These are phyloP conservation scores for Hanleya hanleyi DNA, from an alignment of 2,888 invertebrate species.

Conservation along the genomic window DNA sequence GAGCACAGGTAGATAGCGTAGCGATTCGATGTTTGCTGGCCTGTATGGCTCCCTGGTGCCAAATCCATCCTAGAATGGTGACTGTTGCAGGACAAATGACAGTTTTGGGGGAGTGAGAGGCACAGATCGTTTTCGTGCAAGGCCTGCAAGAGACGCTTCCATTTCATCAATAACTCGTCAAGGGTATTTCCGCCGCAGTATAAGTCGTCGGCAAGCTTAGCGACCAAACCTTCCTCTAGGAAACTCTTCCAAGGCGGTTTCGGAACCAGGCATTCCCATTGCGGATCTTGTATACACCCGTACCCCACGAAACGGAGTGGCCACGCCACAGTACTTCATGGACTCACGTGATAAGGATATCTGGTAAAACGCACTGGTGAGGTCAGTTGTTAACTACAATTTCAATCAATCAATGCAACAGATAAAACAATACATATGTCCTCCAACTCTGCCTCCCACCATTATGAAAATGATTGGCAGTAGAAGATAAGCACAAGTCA, in stretches of 20 bases:
- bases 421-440: too few species aligned
- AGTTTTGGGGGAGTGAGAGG: constrained; percentile 31
- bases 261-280: constrained; percentile 51
- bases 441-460: too few species aligned
- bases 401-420: too few species aligned
- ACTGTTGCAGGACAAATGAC: constrained; percentile 12
- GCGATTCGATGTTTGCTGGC: constrained; percentile 34
- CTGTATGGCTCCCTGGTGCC: constrained; percentile 27
- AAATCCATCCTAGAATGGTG: constrained; percentile 35
- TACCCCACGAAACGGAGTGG: constrained; percentile 42
- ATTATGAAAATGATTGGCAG: too few species aligned
- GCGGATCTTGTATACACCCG: constrained; percentile 45
- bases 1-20: constrained; percentile 22
- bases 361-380: constrained; percentile 44
- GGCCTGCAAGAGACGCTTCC: constrained; percentile 17
- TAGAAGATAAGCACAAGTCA: too few species aligned
- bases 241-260: constrained; percentile 47
- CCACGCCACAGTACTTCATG: constrained; percentile 48
- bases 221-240: constrained; percentile 22
- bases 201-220: constrained; percentile 37
- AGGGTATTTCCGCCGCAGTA: constrained; percentile 23
- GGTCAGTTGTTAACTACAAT: constrained; percentile 37
- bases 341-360: constrained; percentile 39
- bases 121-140: constrained; percentile 15
- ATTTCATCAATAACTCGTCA: constrained; percentile 17